Percentiles rank a stretch among this genome's conserved stretches.
phyloP scores from a whole-genome alignment of 2,888 invertebrate species.

The Zhengitettix transpicula region DNA sequence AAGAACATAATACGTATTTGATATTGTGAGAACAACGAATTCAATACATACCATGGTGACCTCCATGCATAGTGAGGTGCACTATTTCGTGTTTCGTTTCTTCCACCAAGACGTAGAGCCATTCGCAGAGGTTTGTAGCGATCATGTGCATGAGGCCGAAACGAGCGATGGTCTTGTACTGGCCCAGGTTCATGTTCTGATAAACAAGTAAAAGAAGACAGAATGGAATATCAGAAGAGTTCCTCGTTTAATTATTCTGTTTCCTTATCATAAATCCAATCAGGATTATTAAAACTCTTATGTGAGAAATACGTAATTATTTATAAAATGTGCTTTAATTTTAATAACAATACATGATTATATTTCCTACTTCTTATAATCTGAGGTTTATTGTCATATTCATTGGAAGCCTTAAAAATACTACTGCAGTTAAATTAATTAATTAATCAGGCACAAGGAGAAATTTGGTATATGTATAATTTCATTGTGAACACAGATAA shows the following conservation, averaged over 20 bases:
- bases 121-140: constrained; percentile 83
- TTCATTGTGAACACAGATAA: no score
- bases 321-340: no score
- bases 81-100: constrained; percentile 79
- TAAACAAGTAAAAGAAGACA: constrained; percentile 2
- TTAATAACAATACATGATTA: no score
- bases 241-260: background rate
- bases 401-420: no score
- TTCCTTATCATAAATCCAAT: background rate
- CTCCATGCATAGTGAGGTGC: constrained; percentile 35
- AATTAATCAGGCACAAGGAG: no score
- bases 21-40: no score
- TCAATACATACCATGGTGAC: background rate
- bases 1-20: no score
- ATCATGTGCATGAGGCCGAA: constrained; percentile 91
- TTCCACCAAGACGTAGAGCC: constrained; percentile 73
- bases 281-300: background rate
- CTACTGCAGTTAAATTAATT: no score
- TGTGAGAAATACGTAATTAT: no score
- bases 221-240: background rate
- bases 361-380: no score
- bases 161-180: constrained; percentile 54
- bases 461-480: no score
- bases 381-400: no score
- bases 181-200: constrained; percentile 41